Base-by-base conservation (phyloP, 2,797 vertebrate species). In the Erethizon dorsatum region DNA sequence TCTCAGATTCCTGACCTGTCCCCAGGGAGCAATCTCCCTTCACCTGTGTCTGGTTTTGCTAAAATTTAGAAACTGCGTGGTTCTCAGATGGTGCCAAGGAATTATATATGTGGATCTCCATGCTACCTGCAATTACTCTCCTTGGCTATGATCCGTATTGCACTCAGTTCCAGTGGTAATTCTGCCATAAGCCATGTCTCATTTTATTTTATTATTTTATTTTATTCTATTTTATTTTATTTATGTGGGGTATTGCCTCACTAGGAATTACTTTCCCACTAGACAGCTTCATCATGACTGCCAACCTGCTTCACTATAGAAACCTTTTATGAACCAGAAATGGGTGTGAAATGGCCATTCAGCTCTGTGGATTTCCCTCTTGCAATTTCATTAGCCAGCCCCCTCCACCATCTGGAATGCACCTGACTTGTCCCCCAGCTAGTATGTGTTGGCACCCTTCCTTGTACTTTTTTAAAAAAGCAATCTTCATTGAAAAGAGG, bases 1-100 rank as follows among this genome's bases (percentile, higher is more conserved):
- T 88, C 90, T 97, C 87, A 22, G 86, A 78, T 94, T 98, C 89
- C 78, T 96, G 45, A 67, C 9, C 1, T 77, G 86, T 79, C 96
- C 96, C 91, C 10, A 45, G 96, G 94, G 96, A 98, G 77, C 73
- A 69, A 90, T 94, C 97, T 97, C 78, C 82, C 80, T 77, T 94
- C 88, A 79, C 69, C 92, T 63, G 14, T 31, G 93, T 90, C 96
- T 96, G 98, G 85, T 97, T 98, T 92, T 98, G 97, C 96, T 95
- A 88, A 96, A 89, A 65, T 97, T 94, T 13, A 97, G 95, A 92
- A 93, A 84, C 0, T 2, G 83, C 45, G 14, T 65, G 59, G 90
- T 93, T 95, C 91, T 45, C 45, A 45, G 37, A 56, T 10, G 0
- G 65, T 88, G 88, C 77, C 90, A 95, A 69, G 56, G 92, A 95